phyloP scores from a whole-genome alignment of 2,113 vertebrate species.

The Excalfactoria chinensis region DNA sequence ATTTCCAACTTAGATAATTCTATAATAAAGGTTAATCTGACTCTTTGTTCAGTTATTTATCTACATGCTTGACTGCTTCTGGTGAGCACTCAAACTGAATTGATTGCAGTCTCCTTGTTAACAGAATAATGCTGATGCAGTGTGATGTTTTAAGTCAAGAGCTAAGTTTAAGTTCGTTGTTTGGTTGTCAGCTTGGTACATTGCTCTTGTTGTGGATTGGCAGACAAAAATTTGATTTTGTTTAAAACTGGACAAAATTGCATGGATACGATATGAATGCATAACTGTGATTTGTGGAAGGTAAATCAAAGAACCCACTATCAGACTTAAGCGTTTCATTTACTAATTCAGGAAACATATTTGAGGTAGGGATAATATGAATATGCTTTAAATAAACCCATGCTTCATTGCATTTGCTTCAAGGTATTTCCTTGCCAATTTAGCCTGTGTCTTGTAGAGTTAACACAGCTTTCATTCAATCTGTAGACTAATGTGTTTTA shows the following conservation, averaged over 20 bases:
- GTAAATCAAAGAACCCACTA: background rate
- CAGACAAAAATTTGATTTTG: background rate
- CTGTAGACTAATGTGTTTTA: background rate
- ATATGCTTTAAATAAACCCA: background rate
- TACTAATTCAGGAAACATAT: background rate
- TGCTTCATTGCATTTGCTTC: background rate
- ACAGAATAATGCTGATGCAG: background rate
- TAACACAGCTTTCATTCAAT: background rate
- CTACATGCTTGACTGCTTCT: background rate
- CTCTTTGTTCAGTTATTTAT: background rate
- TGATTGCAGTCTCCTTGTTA: background rate
- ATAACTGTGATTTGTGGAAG: background rate
- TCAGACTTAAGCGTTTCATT: background rate
- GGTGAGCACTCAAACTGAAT: background rate
- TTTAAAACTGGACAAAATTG: background rate
- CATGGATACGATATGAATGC: background rate
- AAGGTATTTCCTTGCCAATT: background rate
- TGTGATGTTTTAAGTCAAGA: accelerated
- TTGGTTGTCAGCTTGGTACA: background rate
- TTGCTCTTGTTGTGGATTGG: background rate
- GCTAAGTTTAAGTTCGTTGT: background rate
- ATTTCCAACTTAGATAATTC: background rate
- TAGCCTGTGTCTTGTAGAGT: background rate
- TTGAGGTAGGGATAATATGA: background rate
- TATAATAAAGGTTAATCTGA: background rate